Base-by-base conservation (phyloP, 2,888 invertebrate species). In the Boloria selene region DNA sequence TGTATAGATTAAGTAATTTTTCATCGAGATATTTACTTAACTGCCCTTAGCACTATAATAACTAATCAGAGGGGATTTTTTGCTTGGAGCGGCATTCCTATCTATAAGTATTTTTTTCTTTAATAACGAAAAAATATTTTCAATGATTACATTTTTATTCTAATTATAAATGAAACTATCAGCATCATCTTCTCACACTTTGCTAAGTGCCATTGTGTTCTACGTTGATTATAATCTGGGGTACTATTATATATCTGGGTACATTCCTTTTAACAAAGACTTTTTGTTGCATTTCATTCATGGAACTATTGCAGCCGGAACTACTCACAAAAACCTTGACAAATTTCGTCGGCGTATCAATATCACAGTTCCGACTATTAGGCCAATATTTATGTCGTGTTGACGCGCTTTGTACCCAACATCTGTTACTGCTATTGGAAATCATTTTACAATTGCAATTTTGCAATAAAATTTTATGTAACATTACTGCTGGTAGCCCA, bases 341-440 rank as follows among this genome's bases (percentile, higher is more conserved):
- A 84, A 85, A 86, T 85, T 84, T 81, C 78, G 80, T 80, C 76
- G 76, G 81, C 74, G 84, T 89, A 90, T 91, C 88, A 82, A 80
- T 90, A 86, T 87, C 88, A 80, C 81, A 88, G 88, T 88, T 90
- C 87, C 88, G 87, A 87, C 85, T 87, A 85, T 86, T 87, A 85
- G 82, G 79, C 83, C 80, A 87, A 89, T 89, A 87, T 89, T 88
- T 86, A 85, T 84, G 82, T 84, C 83, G 81, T 85, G 85, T 88
- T 87, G 81, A 82, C 78, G 73, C 75, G 81, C 79, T 84, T 90
- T 88, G 85, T 82, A 60, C 56, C 51, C 54, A 64, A 60, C 72
- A 69, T 71, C 67, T 69, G 69, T 63, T 69, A 64, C 65, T 53
- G 50, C 52, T 67, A 68, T 65, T 67, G 70, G 60, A 70, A 70